Percentiles rank a stretch among this genome's conserved stretches.
Conservation (phyloP, 2,888 invertebrate species). For the Ditula angustiorana region DNA sequence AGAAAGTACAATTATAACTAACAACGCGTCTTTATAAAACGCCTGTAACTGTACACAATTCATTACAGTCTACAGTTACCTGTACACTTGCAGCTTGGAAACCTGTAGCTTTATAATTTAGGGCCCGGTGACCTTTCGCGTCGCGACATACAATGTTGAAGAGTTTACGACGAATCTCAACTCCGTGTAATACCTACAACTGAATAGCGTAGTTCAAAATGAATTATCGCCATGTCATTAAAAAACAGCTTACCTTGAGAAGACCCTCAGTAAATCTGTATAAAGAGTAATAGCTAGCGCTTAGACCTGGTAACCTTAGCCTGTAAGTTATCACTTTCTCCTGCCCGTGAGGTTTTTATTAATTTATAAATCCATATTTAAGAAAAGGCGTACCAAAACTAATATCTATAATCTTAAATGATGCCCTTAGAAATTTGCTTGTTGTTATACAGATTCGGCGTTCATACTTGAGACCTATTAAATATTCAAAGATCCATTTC, state of each 20-base stretch:
- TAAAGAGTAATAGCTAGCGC: neutral
- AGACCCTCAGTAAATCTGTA: slow-evolving; percentile 17
- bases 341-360: neutral
- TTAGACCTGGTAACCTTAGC: slow-evolving; percentile 1
- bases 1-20: no score
- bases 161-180: slow-evolving; percentile 8
- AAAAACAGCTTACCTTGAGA: slow-evolving; percentile 3
- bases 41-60: no score
- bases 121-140: slow-evolving; percentile 29
- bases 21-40: no score
- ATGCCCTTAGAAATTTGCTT: no score
- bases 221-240: slow-evolving; percentile 21
- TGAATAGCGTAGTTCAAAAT: slow-evolving; percentile 14
- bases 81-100: no score
- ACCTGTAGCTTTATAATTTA: no score
- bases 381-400: neutral
- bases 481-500: slow-evolving; percentile 28
- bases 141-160: slow-evolving; percentile 6
- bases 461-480: slow-evolving; percentile 12
- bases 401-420: no score
- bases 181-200: slow-evolving; percentile 5
- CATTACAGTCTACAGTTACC: no score
- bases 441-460: neutral
- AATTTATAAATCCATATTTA: slow-evolving; percentile 3
- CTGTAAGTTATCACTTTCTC: neutral